Base-by-base conservation (phyloP, 2,113 vertebrate species). In the Ctenodactylus gundi region DNA sequence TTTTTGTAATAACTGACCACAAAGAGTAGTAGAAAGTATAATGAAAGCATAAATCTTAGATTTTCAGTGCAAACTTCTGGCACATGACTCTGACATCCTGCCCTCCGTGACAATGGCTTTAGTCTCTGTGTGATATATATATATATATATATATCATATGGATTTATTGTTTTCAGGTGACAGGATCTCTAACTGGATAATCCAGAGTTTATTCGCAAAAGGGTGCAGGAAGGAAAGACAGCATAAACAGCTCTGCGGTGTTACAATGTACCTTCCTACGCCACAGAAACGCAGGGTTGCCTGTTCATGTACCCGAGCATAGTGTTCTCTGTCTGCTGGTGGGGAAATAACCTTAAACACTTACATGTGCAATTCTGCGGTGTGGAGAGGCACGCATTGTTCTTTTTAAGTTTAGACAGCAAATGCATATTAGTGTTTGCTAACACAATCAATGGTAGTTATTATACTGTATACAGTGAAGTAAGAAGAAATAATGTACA, bases 1-100 rank as follows among this genome's bases (percentile, higher is more conserved):
- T 83, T 91, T 84, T 85, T 70, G 68, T 49, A 73, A 91, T 75
- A 25, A 78, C 76, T 91, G 95, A 75, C 85, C 53, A 83, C n/a
- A 91, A 49, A 83, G 2, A 85, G 41, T 25, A 83, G 17, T 29
- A 49, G 65, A 78, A 84, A 68, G 6, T 36, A 36, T 49, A 58
- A 68, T 67, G 25, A 75, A 76, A 84, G 81, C 70, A 51, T 34
- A 90, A 34, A 70, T 44, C 76, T 64, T 51, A 31, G 21, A 49
- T 31, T 77, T 94, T 65, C 77, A 67, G 41, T 39, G 34, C 44
- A 9, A 53, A 20, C 39, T 39, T 39, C 15, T 68, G 68, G 31
- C 10, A 91, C 9, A 21, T 18, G 51, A 58, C 1, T 39, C 46
- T 36, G 36, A 2, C 39, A 18, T 36, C 31, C 25, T 31, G 6